Evolutionary conservation across 2,888 invertebrate species (phyloP).

Genomic region (Dynastes maya): DNA sequence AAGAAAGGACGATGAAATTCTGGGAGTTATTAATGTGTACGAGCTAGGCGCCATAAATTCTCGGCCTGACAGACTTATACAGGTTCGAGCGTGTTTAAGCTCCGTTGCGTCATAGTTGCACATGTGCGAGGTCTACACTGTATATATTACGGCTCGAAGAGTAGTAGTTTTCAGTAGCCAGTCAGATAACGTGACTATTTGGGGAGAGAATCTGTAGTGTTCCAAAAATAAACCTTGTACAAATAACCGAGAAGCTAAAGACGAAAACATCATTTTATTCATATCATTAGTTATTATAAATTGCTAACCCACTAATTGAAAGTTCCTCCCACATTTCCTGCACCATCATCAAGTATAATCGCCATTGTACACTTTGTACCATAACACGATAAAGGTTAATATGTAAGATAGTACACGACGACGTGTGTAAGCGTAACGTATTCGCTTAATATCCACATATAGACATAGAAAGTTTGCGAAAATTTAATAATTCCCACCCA

Average conservation of each 20-base stretch:
- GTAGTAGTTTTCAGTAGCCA: too few relatives aligned
- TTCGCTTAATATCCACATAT: not conserved
- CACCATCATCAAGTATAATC: not conserved
- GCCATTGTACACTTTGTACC: not conserved
- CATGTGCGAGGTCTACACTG: too few relatives aligned
- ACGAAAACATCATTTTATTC: not conserved
- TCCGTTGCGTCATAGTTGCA: too few relatives aligned
- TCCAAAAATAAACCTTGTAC: not conserved
- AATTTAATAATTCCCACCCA: slow-evolving; percentile 12
- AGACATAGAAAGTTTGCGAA: slow-evolving; percentile 4
- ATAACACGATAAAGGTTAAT: not conserved
- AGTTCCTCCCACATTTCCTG: not conserved
- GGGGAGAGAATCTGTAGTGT: too few relatives aligned
- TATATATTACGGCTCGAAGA: too few relatives aligned
- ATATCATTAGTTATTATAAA: not conserved
- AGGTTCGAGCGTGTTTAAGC: too few relatives aligned
- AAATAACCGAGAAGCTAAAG: not conserved
- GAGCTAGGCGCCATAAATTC: too few relatives aligned
- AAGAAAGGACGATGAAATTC: too few relatives aligned
- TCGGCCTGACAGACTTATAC: too few relatives aligned
- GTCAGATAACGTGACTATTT: too few relatives aligned
- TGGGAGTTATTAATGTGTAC: too few relatives aligned
- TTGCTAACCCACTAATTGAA: not conserved
- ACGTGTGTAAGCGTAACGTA: not conserved
- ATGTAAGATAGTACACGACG: not conserved